phyloP scores from a whole-genome alignment of 2,888 invertebrate genomes.

The Ametastegia equiseti region DNA sequence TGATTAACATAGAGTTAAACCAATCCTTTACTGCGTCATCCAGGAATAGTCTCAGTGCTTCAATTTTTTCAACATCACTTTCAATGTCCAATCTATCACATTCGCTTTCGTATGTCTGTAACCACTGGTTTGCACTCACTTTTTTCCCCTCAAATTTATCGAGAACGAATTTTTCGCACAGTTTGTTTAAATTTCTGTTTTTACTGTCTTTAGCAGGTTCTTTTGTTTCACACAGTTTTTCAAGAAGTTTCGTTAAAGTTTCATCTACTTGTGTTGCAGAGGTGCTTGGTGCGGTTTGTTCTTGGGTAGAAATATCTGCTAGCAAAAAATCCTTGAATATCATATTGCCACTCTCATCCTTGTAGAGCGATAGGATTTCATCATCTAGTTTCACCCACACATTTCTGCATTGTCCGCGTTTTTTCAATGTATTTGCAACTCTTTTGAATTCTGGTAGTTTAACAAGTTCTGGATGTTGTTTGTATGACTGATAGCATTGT shows the following conservation, averaged over 20 bases:
- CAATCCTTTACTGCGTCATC: slow-evolving; percentile 21
- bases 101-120: slow-evolving; percentile 38
- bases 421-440: slow-evolving; percentile 55
- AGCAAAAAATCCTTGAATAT: slow-evolving; percentile 52
- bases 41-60: slow-evolving; percentile 43
- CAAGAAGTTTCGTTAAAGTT: slow-evolving; percentile 45
- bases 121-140: slow-evolving; percentile 43
- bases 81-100: slow-evolving; percentile 21
- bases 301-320: neutral
- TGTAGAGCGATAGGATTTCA: slow-evolving; percentile 50
- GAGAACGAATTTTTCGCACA: slow-evolving; percentile 43
- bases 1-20: slow-evolving; percentile 21
- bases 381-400: slow-evolving; percentile 56
- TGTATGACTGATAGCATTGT: slow-evolving; percentile 51
- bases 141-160: slow-evolving; percentile 48
- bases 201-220: slow-evolving; percentile 41
- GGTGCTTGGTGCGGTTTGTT: neutral
- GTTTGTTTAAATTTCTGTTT: slow-evolving; percentile 46
- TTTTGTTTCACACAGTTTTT: slow-evolving; percentile 1
- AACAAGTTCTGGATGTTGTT: slow-evolving; percentile 48
- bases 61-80: slow-evolving; percentile 39
- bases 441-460: slow-evolving; percentile 52
- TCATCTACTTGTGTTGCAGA: slow-evolving; percentile 41
- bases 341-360: slow-evolving; percentile 57
- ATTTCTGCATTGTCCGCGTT: slow-evolving; percentile 55